Evolutionary conservation across 2,888 invertebrate species (phyloP).

Genomic region (Chorisops tibialis): DNA sequence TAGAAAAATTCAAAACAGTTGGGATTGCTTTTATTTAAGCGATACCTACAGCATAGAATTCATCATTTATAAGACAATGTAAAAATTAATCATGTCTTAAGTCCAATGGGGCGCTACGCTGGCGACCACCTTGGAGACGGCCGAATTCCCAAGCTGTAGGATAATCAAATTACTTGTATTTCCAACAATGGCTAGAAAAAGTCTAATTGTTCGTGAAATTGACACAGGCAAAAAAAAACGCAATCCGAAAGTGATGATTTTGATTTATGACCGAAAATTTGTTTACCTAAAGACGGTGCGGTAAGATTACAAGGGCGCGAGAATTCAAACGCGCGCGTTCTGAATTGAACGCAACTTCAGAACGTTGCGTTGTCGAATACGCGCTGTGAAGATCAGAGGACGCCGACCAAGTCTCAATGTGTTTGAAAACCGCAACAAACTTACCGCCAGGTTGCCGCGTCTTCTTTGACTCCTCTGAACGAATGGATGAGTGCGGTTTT

Average conservation of each 20-base stretch:
- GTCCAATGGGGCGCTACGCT: background rate
- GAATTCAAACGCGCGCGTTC: background rate
- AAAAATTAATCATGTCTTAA: constrained; percentile 12
- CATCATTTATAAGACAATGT: constrained; percentile 6
- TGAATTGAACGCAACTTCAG: too few species aligned
- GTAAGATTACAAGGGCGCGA: constrained; percentile 4
- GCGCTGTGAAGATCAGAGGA: constrained; percentile 23
- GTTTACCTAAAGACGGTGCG: constrained; percentile 20
- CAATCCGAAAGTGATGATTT: constrained; percentile 14
- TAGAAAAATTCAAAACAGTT: too few species aligned
- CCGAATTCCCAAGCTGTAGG: background rate
- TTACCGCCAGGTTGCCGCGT: constrained; percentile 18
- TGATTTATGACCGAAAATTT: constrained; percentile 20
- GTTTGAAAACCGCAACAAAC: constrained; percentile 30
- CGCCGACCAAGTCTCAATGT: constrained; percentile 29
- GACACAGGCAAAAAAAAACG: constrained; percentile 4
- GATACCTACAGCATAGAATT: background rate
- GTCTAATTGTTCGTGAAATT: background rate
- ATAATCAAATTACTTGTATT: constrained; percentile 18
- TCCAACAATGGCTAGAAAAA: constrained; percentile 2
- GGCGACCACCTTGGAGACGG: constrained; percentile 12
- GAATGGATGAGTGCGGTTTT: constrained; percentile 26
- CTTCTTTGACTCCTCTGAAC: constrained; percentile 1
- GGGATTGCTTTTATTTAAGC: too few species aligned
- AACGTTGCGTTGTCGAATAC: constrained; percentile 5